Evolutionary conservation across 1,140 invertebrate species (phyloP).

Genomic region (Panagrolaimus sp.): DNA sequence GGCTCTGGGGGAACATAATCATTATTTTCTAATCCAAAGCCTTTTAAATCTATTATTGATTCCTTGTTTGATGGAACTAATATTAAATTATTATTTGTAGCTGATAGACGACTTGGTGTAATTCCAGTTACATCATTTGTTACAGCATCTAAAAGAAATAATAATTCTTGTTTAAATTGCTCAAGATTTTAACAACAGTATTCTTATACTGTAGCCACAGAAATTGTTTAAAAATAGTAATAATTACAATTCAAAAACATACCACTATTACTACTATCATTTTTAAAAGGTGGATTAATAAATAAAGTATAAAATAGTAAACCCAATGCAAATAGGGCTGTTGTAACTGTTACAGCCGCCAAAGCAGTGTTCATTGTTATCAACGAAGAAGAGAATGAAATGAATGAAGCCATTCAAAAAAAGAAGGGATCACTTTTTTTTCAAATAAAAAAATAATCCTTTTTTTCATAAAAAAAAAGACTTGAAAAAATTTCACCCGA

Average conservation of each 20-base stretch:
- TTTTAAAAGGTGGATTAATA: background rate
- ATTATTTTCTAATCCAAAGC: background rate
- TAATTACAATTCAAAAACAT: too few species aligned
- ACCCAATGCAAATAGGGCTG: background rate
- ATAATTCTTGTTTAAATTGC: too few species aligned
- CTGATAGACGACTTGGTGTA: background rate
- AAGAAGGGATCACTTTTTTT: too few species aligned
- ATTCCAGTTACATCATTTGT: background rate
- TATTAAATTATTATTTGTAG: background rate
- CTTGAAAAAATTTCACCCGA: background rate
- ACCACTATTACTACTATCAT: background rate
- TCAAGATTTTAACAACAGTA: too few species aligned
- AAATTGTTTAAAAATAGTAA: too few species aligned
- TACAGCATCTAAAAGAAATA: background rate
- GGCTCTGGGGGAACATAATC: background rate
- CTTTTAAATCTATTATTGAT: background rate
- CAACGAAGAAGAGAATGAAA: constrained; percentile 1
- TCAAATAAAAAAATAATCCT: background rate
- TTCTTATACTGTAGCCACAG: too few species aligned
- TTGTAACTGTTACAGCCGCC: background rate
- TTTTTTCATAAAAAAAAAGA: background rate
- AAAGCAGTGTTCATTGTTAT: constrained; percentile 3
- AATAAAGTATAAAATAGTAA: background rate
- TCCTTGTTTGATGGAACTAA: background rate
- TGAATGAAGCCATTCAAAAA: background rate